phyloP scores from a whole-genome alignment of 2,113 vertebrate genomes.

The Elephas maximus region DNA sequence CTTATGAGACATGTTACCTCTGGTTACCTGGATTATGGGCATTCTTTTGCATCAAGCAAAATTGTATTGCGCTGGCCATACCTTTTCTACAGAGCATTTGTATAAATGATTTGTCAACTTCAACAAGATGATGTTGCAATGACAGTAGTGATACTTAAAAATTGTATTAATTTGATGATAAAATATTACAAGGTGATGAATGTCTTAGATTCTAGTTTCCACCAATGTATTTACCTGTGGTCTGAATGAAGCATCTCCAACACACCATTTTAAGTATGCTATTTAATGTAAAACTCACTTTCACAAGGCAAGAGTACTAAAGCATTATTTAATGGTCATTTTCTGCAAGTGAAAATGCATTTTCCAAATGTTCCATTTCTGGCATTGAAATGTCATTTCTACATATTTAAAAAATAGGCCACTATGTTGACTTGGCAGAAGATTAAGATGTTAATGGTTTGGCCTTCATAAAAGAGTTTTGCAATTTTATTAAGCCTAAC shows the following conservation, averaged over 20 bases:
- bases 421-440: neutral
- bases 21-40: neutral
- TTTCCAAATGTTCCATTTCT: conserved; percentile 44
- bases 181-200: conserved; percentile 28
- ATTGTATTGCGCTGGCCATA: neutral
- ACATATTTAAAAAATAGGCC: neutral
- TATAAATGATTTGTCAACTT: neutral
- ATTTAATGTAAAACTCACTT: conserved; percentile 56
- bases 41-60: neutral
- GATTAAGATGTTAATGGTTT: neutral
- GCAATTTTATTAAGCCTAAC: neutral
- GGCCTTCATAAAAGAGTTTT: neutral
- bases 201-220: neutral
- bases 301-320: conserved; percentile 21
- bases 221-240: neutral
- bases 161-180: neutral
- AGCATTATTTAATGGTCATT: neutral
- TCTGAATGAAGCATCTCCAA: neutral
- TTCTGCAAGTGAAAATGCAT: conserved; percentile 38
- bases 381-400: neutral
- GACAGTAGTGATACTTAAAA: neutral
- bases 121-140: neutral
- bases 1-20: neutral
- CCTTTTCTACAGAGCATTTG: neutral
- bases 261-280: neutral